Percentiles rank a stretch among this genome's conserved stretches.
phyloP scores from a whole-genome alignment of 2,797 vertebrate species.

The Sciurus vulgaris region DNA sequence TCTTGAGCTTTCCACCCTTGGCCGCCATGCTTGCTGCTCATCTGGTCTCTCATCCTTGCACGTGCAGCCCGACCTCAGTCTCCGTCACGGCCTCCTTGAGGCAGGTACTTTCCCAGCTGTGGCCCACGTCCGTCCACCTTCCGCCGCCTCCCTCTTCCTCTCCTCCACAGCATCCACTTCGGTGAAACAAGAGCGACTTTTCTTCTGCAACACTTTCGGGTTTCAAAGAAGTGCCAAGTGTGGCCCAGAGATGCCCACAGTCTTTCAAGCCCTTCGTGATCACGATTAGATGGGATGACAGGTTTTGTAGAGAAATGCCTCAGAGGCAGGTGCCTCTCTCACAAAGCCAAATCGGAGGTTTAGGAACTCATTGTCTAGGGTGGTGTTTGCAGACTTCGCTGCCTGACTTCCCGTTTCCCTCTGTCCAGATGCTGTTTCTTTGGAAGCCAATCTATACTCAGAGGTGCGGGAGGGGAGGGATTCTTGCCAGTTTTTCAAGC shows the following conservation, averaged over 20 bases:
- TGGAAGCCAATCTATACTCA: not conserved
- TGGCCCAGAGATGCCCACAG: rapidly evolving
- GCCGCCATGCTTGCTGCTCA: rapidly evolving
- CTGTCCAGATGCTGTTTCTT: not conserved
- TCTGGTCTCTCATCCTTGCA: rapidly evolving
- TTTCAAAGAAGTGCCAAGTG: not conserved
- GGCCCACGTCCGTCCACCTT: rapidly evolving
- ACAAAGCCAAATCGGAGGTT: not conserved
- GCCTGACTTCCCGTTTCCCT: not conserved
- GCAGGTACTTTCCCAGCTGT: not conserved
- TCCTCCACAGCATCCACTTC: rapidly evolving
- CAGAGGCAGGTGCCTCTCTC: not conserved
- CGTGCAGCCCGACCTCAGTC: rapidly evolving
- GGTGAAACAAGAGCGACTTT: not conserved
- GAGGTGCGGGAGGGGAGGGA: not conserved
- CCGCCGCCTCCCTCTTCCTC: too few relatives aligned
- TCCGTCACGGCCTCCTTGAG: rapidly evolving
- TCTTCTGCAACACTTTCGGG: not conserved
- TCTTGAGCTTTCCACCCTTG: too few relatives aligned
- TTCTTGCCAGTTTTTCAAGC: not conserved
- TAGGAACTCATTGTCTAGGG: too few relatives aligned
- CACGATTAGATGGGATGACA: not conserved
- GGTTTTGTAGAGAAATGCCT: not conserved
- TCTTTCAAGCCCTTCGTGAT: not conserved
- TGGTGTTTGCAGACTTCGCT: too few relatives aligned